A percentile compares a stretch with the other conserved stretches of the same genome.
Evolutionary conservation across 2,888 invertebrate species (phyloP).

Genomic region (Ernsta delagoae): DNA sequence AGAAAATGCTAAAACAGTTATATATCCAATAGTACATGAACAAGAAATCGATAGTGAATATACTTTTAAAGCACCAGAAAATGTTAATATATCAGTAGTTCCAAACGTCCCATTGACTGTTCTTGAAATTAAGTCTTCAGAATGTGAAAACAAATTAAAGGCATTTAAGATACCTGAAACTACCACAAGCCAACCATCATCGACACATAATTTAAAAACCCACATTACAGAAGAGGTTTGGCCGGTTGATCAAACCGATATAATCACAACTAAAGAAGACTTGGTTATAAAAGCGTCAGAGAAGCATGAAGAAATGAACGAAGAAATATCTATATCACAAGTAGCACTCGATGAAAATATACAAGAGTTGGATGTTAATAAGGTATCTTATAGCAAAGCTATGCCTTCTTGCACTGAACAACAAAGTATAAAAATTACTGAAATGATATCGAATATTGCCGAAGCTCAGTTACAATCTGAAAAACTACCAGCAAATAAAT

Average conservation of each 20-base stretch:
- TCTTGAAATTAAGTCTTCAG: conserved; percentile 86
- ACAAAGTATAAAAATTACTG: conserved; percentile 86
- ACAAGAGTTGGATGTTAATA: conserved; percentile 79
- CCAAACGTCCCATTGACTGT: conserved; percentile 86
- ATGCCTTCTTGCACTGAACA: conserved; percentile 82
- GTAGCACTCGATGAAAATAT: conserved; percentile 80
- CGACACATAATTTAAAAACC: conserved; percentile 71
- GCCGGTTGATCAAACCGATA: conserved; percentile 66
- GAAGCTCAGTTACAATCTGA: conserved; percentile 78
- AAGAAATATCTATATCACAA: conserved; percentile 71
- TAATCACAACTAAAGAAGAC: conserved; percentile 50
- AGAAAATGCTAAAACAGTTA: conserved; percentile 86
- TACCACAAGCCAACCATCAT: conserved; percentile 53
- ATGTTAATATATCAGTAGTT: conserved; percentile 77
- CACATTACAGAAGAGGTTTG: conserved; percentile 74
- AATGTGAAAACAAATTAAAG: conserved; percentile 86
- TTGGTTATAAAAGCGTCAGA: conserved; percentile 56
- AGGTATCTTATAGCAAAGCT: conserved; percentile 81
- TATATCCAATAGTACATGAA: conserved; percentile 86
- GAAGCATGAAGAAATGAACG: conserved; percentile 64
- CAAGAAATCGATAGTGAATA: conserved; percentile 81
- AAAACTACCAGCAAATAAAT: conserved; percentile 65
- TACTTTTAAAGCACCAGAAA: conserved; percentile 55
- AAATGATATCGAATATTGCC: conserved; percentile 66
- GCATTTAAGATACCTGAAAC: conserved; percentile 55